Evolutionary conservation across 2,797 vertebrate species (phyloP).

Genomic region (Synaphobranchus kaupii): DNA sequence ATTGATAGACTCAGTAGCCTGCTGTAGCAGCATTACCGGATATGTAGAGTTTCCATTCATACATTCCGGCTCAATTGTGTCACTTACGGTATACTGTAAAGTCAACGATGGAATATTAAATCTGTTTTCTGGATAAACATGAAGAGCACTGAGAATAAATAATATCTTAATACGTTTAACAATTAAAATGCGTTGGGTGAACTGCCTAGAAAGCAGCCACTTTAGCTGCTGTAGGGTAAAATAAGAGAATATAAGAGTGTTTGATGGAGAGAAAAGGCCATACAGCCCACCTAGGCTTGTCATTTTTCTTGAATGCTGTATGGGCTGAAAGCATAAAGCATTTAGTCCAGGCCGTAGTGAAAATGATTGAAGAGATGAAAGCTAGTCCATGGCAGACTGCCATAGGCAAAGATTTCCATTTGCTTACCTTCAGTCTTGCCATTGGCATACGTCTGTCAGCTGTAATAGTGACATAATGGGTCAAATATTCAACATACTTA

Average conservation of each 20-base stretch:
- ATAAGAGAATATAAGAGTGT: neutral
- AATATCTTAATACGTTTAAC: neutral
- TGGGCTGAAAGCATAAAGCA: neutral
- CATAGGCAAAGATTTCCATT: neutral
- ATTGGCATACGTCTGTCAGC: neutral
- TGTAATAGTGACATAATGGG: neutral
- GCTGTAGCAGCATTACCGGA: neutral
- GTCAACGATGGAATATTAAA: neutral
- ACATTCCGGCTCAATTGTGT: neutral
- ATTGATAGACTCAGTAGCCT: constrained; percentile 3
- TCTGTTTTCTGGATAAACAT: neutral
- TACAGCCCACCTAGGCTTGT: neutral
- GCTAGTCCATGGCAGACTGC: neutral
- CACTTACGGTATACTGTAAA: neutral
- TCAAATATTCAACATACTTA: neutral
- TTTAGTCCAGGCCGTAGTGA: neutral
- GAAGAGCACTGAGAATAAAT: neutral
- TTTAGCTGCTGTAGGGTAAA: neutral
- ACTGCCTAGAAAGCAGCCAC: neutral
- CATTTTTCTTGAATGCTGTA: neutral
- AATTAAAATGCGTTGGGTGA: neutral
- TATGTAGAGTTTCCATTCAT: neutral
- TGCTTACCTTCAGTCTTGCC: neutral
- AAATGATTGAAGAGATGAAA: neutral
- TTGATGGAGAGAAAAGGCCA: neutral